Percentiles rank a stretch among this genome's conserved stretches.
Evolutionary conservation across 2,797 vertebrate genomes (phyloP).

Genomic region (Eulemur rubriventer): DNA sequence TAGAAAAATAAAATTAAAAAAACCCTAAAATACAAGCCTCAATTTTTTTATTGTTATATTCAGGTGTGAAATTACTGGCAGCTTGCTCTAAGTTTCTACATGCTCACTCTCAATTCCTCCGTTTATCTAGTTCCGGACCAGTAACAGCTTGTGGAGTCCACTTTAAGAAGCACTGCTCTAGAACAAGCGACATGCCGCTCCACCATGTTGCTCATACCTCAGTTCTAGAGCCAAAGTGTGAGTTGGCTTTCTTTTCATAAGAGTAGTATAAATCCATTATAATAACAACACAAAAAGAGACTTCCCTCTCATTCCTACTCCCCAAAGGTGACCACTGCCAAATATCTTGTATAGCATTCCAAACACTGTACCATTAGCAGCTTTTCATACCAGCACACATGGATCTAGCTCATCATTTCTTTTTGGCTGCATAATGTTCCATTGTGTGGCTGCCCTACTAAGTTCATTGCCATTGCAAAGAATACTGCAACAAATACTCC

Average conservation of each 20-base stretch:
- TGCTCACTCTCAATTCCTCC: neutral
- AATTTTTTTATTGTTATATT: neutral
- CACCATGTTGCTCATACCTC: neutral
- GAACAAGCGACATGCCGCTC: neutral
- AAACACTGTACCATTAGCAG: neutral
- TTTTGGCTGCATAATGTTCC: too few relatives aligned
- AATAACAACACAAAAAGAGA: neutral
- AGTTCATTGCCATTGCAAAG: too few relatives aligned
- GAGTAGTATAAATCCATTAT: neutral
- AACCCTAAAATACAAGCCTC: neutral
- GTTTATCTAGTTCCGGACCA: neutral
- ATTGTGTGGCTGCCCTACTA: neutral
- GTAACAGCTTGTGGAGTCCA: neutral
- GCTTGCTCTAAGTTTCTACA: too few relatives aligned
- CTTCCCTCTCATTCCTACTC: neutral
- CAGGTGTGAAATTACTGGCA: neutral
- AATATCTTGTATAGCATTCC: neutral
- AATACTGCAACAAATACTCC: neutral
- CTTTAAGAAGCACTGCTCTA: neutral
- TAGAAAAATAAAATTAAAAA: neutral
- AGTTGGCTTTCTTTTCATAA: neutral
- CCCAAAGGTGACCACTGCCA: neutral
- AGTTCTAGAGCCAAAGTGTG: neutral
- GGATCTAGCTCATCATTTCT: neutral
- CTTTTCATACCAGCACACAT: neutral